A percentile compares a stretch with the other conserved stretches of the same genome.
phyloP scores from a whole-genome alignment of 2,113 vertebrate genomes.

The Passer montanus region DNA sequence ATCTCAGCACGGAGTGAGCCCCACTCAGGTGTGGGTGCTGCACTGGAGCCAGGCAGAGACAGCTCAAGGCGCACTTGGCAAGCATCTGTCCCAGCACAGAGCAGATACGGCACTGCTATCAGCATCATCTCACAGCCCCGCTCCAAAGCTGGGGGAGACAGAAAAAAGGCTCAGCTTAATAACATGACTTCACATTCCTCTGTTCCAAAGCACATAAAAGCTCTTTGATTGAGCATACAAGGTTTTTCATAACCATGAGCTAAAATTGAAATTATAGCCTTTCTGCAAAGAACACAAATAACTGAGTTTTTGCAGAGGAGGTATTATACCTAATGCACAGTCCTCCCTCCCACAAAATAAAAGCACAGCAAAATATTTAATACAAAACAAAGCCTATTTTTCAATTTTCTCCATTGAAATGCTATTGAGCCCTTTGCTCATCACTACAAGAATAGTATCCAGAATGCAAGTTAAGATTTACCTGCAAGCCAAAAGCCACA shows the following conservation, averaged over 20 bases:
- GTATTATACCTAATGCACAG: background rate
- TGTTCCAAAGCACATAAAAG: background rate
- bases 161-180: background rate
- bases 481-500: background rate
- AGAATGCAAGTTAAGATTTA: background rate
- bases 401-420: background rate
- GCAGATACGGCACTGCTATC: background rate
- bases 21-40: background rate
- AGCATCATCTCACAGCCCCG: accelerated
- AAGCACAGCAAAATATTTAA: background rate
- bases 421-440: background rate
- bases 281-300: slow-evolving; percentile 14
- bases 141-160: background rate
- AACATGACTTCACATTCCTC: background rate
- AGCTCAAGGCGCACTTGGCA: background rate
- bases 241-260: background rate
- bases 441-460: background rate
- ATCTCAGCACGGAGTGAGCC: accelerated
- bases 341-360: background rate
- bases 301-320: background rate
- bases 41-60: background rate
- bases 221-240: background rate
- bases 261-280: slow-evolving; percentile 32
- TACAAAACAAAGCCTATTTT: background rate
- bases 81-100: background rate